Base-by-base conservation (phyloP, 2,888 invertebrate species). In the Phyllotreta cruciferae region DNA sequence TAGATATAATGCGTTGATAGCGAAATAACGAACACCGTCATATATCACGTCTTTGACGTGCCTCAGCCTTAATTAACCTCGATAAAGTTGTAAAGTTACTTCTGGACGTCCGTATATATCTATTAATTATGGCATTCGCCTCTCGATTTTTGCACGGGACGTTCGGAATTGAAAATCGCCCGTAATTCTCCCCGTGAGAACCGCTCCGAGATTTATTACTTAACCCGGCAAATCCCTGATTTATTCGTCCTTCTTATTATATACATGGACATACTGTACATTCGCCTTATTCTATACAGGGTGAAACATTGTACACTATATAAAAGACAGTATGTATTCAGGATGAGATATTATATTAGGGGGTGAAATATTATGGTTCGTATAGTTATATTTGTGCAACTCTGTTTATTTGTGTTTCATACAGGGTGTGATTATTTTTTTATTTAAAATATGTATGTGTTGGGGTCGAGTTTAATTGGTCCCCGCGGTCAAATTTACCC, bases 41-140 rank as follows among this genome's bases (percentile, higher is more conserved):
- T 71, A 69, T 69, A 69, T 71, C 71, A 71, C 68, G n/a, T 38
- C 36, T 69, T 64, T 68, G 69, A 69, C 71, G 66, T 24, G 66
- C 36, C 50, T 66, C 63, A 61, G 62, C 66, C 66, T 68, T 68
- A 69, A 71, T 71, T 71, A 69, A 68, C 63, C 66, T 62, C 62
- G 67, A 71, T 71, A 63, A 64, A 68, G 71, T 71, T 71, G 69
- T 69, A 67, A 60, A 67, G 64, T 66, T 64, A 45, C 65, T 60
- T 58, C 63, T 53, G 66, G 60, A 63, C 63, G 56, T 54, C 39
- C 41, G 50, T 66, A 66, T 66, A 68, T 68, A 69, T n/a, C n/a
- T n/a, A n/a, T 69, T 67, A 67, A 67, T 67, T 64, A 65, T 53
- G 56, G 67, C 55, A 67, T 66, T 69, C 62, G 56, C 60, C 64